These are phyloP conservation scores for Empis stercorea DNA, from an alignment of 2,888 invertebrate genomes.

Conservation along the genomic window DNA sequence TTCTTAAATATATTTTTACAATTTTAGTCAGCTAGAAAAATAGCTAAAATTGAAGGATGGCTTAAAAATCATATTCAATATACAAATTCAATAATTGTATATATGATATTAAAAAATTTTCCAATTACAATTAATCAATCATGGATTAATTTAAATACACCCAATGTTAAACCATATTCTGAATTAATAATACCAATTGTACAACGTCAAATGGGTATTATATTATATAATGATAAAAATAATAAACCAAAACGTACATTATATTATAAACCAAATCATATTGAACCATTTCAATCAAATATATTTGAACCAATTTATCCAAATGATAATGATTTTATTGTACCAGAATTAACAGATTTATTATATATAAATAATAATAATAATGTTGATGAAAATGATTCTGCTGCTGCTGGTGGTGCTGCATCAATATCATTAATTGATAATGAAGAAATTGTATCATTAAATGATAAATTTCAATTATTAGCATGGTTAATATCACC, in stretches of 20 bases:
- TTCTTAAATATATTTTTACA: too few relatives aligned
- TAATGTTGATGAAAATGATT: not conserved
- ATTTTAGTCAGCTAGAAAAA: not conserved
- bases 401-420: not conserved
- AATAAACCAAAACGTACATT: constrained; percentile 1
- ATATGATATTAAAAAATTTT: constrained; percentile 3
- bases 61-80: constrained; percentile 6
- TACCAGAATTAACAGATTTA: constrained; percentile 6
- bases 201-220: constrained; percentile 8
- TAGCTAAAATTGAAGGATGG: constrained; percentile 3
- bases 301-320: constrained; percentile 8
- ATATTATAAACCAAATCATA: constrained; percentile 8
- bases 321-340: not conserved
- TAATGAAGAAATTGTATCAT: not conserved
- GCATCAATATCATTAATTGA: not conserved
- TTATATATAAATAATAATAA: not conserved
- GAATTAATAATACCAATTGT: constrained; percentile 8
- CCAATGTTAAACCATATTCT: constrained; percentile 4
- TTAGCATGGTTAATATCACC: constrained; percentile 6
- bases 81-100: constrained; percentile 5
- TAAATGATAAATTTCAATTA: not conserved
- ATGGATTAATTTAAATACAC: constrained; percentile 8
- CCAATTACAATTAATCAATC: constrained; percentile 5
- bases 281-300: constrained; percentile 6
- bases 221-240: constrained; percentile 1